Evolutionary conservation across 1,140 invertebrate genomes (phyloP).

Genomic region (Caenorhabditis briggsae): DNA sequence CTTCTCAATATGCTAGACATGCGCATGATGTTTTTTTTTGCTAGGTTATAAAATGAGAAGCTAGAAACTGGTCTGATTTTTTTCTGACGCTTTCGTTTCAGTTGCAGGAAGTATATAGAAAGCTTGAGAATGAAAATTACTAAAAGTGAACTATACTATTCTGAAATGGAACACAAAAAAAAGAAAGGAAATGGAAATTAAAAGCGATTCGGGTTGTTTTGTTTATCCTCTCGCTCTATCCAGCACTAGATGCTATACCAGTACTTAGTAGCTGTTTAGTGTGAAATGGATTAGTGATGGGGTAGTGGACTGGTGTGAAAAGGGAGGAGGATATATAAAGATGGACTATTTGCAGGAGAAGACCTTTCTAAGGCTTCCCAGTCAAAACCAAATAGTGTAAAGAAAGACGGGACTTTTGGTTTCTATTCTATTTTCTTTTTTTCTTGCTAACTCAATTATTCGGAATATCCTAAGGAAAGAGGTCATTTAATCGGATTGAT

Average conservation of each 20-base stretch:
- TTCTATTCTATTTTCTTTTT: neutral
- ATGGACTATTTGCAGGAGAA: slow-evolving; percentile 35
- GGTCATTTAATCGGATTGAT: slow-evolving; percentile 41
- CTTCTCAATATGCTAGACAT: neutral
- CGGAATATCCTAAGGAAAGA: neutral
- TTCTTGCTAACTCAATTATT: slow-evolving; percentile 16
- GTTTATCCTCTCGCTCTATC: slow-evolving; percentile 18
- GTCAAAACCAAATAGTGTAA: slow-evolving; percentile 45
- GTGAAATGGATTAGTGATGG: slow-evolving; percentile 52
- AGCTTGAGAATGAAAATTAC: neutral
- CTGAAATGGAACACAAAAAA: neutral
- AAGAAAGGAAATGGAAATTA: neutral
- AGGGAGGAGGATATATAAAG: slow-evolving; percentile 1
- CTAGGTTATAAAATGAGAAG: neutral
- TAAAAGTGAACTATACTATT: slow-evolving; percentile 29
- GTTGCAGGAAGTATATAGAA: neutral
- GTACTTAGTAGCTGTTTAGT: slow-evolving; percentile 38
- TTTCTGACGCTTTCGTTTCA: no score
- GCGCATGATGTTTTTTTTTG: slow-evolving; percentile 1
- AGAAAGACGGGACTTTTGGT: neutral
- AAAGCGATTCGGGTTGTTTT: slow-evolving; percentile 28
- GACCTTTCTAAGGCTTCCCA: slow-evolving; percentile 1
- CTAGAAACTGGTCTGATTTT: slow-evolving; percentile 3
- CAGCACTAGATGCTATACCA: neutral
- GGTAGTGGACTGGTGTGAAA: slow-evolving; percentile 22